These are phyloP conservation scores for Poeciliopsis retropinna DNA, from an alignment of 2,113 vertebrate species.

Conservation along the genomic window DNA sequence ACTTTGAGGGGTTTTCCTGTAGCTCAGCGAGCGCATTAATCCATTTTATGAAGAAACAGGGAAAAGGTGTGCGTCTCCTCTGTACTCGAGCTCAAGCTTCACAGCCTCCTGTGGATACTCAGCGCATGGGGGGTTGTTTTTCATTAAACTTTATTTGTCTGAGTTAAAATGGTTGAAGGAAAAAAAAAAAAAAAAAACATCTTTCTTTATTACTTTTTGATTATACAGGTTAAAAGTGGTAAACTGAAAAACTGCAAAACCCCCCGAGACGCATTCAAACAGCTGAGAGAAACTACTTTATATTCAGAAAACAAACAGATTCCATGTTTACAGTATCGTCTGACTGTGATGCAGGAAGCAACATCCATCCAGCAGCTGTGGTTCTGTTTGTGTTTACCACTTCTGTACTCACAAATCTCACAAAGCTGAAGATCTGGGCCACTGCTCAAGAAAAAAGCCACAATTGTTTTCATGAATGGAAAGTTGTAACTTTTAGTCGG, in stretches of 20 bases:
- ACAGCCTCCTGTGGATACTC: slow-evolving; percentile 35
- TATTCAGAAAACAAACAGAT: background rate
- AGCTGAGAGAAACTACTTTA: slow-evolving; percentile 8
- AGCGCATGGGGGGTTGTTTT: slow-evolving; percentile 56
- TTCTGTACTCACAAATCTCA: no score
- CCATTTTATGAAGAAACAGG: slow-evolving; percentile 1
- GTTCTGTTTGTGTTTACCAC: no score
- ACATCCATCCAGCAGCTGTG: no score
- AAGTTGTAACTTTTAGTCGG: background rate
- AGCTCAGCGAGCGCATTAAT: slow-evolving; percentile 22
- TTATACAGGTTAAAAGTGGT: slow-evolving; percentile 23
- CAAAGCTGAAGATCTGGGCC: background rate
- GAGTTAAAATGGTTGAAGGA: slow-evolving; percentile 49
- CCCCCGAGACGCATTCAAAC: slow-evolving; percentile 33
- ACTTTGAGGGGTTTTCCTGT: slow-evolving; percentile 43
- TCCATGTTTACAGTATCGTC: background rate
- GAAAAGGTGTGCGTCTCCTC: slow-evolving; percentile 14
- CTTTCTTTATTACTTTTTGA: slow-evolving; percentile 50
- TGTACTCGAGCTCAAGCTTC: slow-evolving; percentile 3
- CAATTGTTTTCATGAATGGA: no score
- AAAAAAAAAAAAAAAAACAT: slow-evolving; percentile 6
- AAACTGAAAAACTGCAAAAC: slow-evolving; percentile 11
- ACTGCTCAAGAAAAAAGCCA: no score
- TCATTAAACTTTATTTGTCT: slow-evolving; percentile 68
- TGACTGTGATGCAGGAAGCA: background rate